These are phyloP conservation scores for Drosophila glabriapex DNA, from an alignment of 2,888 invertebrate genomes.

Conservation along the genomic window DNA sequence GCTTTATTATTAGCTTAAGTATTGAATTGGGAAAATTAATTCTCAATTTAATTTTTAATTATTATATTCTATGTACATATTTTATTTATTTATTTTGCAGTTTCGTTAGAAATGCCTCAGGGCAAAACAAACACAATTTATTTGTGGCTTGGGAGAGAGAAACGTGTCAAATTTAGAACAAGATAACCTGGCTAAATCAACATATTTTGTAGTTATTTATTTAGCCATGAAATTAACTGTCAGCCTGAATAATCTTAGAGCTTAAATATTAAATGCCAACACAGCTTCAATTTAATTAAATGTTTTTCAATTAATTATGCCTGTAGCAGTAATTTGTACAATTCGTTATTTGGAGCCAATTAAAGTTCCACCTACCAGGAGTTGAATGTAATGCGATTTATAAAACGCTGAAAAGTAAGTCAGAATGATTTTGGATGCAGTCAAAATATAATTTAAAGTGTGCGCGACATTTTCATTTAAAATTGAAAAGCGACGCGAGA, in stretches of 20 bases:
- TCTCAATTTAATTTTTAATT: background rate
- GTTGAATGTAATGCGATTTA: constrained; percentile 6
- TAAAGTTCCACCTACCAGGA: constrained; percentile 16
- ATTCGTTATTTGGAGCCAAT: constrained; percentile 31
- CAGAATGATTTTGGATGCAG: background rate
- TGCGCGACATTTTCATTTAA: background rate
- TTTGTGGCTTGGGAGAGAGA: background rate
- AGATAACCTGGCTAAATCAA: background rate
- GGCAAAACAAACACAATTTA: background rate
- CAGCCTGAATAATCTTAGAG: background rate
- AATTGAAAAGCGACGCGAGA: background rate
- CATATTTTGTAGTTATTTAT: constrained; percentile 3
- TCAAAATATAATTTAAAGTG: background rate
- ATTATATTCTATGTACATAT: background rate
- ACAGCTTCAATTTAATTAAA: constrained; percentile 29
- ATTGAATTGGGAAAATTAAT: background rate
- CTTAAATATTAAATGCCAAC: background rate
- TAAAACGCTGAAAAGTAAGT: background rate
- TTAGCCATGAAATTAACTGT: background rate
- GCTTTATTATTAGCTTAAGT: background rate
- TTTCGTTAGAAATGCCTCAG: background rate
- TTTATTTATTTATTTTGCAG: background rate
- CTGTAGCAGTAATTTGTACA: constrained; percentile 25
- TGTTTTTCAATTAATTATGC: constrained; percentile 27
- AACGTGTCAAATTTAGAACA: background rate